A percentile compares a stretch with the other conserved stretches of the same genome.
These are phyloP conservation scores for Bungarus multicinctus DNA, from an alignment of 2,113 vertebrate species.

Conservation along the genomic window DNA sequence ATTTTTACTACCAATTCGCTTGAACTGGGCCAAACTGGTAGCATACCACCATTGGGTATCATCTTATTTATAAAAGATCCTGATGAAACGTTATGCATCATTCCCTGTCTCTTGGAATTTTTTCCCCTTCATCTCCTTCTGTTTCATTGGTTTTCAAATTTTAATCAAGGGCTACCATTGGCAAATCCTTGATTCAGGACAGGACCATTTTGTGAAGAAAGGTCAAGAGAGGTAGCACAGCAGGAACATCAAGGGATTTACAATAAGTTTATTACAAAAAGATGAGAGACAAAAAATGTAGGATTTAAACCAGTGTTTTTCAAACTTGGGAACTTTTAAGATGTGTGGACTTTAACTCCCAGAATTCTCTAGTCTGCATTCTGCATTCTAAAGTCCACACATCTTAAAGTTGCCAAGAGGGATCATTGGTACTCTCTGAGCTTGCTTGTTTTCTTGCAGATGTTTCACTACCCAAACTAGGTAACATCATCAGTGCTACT, in stretches of 20 bases:
- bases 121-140: neutral
- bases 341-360: neutral
- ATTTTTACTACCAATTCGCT: too few relatives aligned
- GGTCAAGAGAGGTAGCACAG: neutral
- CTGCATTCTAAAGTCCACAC: neutral
- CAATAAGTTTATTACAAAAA: neutral
- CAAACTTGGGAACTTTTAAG: neutral
- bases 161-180: neutral
- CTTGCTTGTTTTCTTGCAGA: neutral
- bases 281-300: neutral
- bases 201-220: neutral
- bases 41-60: neutral
- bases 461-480: neutral
- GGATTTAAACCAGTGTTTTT: neutral
- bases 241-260: neutral
- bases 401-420: neutral
- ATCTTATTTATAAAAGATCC: neutral
- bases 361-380: neutral
- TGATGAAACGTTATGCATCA: neutral
- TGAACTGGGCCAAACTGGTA: too few relatives aligned
- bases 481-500: neutral
- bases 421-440: neutral
- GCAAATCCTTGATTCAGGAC: neutral
- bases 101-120: neutral
- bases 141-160: neutral